Percentiles rank a stretch among this genome's conserved stretches.
Evolutionary conservation across 2,888 invertebrate genomes (phyloP).

Genomic region (Sphaerophoria taeniata): DNA sequence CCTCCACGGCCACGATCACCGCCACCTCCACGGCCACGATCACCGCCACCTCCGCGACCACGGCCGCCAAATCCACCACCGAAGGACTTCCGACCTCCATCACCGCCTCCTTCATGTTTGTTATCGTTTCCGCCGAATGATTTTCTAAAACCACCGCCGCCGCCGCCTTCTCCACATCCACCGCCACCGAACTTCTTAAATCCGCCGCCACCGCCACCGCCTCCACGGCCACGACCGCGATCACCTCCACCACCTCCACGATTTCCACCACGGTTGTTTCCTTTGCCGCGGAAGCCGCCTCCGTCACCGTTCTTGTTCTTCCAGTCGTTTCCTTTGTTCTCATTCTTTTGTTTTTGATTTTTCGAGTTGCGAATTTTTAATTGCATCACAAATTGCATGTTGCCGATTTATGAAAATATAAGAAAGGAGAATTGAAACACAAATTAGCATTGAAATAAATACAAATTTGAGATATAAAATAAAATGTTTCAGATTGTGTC

Average conservation of each 20-base stretch:
- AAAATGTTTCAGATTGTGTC: conserved; percentile 33
- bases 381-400: conserved; percentile 72
- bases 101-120: conserved; percentile 53
- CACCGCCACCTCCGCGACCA: conserved; percentile 78
- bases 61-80: conserved; percentile 76
- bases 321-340: conserved; percentile 76
- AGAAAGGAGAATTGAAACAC: conserved; percentile 81
- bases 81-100: conserved; percentile 80
- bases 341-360: conserved; percentile 70
- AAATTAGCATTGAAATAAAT: conserved; percentile 81
- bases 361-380: conserved; percentile 75
- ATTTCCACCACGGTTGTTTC: conserved; percentile 76
- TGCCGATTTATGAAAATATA: conserved; percentile 77
- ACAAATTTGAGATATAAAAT: conserved; percentile 6
- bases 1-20: conserved; percentile 75
- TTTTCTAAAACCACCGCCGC: conserved; percentile 78
- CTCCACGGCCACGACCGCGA: conserved; percentile 72
- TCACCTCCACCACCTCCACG: conserved; percentile 75
- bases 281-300: no score
- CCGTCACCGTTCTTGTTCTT: conserved; percentile 76
- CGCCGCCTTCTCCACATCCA: conserved; percentile 77
- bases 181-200: conserved; percentile 79
- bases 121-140: conserved; percentile 26
- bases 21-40: conserved; percentile 76
- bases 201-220: conserved; percentile 79